phyloP scores from a whole-genome alignment of 2,113 vertebrate species.

The Centrocercus urophasianus region DNA sequence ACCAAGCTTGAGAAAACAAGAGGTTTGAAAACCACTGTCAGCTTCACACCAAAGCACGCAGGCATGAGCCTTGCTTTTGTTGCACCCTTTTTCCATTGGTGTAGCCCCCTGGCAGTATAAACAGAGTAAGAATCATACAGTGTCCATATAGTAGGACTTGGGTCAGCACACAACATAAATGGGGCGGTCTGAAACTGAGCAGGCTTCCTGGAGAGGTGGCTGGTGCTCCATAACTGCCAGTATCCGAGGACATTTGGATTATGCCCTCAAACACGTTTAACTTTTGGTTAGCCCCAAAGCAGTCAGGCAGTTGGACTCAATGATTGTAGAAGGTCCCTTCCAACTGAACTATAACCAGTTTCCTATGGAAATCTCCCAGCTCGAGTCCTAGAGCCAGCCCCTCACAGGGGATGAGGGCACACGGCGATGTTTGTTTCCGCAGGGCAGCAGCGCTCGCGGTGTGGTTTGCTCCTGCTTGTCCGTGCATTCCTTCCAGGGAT shows the following conservation, averaged over 20 bases:
- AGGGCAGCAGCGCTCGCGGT: background rate
- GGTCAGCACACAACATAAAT: background rate
- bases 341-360: background rate
- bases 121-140: background rate
- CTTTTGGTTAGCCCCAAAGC: background rate
- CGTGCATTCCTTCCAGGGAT: slow-evolving; percentile 25
- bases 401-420: rapidly evolving
- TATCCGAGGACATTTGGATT: background rate
- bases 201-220: background rate
- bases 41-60: rapidly evolving
- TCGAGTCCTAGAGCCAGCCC: background rate
- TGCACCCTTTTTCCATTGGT: background rate
- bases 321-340: background rate
- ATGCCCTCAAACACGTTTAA: background rate
- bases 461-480: slow-evolving; percentile 55
- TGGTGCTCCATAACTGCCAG: background rate
- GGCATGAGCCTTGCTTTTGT: background rate
- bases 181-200: background rate
- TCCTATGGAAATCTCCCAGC: background rate
- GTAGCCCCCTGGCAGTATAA: rapidly evolving
- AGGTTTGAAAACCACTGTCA: background rate
- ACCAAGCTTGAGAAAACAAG: background rate
- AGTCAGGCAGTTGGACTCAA: background rate
- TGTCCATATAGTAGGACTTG: background rate
- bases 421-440: background rate